Percentiles rank a stretch among this genome's conserved stretches.
Conservation (phyloP, 2,797 vertebrate genomes). For the Ptychadena robeensis region DNA sequence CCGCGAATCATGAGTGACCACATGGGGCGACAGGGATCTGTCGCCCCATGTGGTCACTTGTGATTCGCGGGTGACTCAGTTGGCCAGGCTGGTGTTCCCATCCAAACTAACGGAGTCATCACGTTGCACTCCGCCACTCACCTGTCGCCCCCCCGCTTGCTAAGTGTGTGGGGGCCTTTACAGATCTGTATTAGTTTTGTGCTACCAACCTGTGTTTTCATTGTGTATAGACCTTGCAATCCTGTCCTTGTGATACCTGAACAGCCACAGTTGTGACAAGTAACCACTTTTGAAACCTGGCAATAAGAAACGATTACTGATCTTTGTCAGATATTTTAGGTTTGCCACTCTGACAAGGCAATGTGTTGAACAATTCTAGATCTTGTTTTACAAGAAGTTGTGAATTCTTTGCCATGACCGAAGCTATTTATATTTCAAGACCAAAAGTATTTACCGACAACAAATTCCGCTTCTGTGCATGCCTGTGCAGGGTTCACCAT, state of each 20-base stretch:
- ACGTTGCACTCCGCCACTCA: too few relatives aligned
- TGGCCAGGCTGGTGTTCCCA: too few relatives aligned
- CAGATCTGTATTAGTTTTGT: background rate
- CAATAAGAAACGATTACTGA: background rate
- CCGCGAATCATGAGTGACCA: too few relatives aligned
- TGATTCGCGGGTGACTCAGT: too few relatives aligned
- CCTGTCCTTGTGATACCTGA: background rate
- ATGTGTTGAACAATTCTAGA: background rate
- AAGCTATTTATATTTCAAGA: background rate
- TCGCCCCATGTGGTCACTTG: too few relatives aligned
- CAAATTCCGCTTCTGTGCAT: slow-evolving; percentile 61
- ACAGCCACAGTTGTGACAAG: background rate
- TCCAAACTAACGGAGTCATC: too few relatives aligned
- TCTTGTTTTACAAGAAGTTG: background rate
- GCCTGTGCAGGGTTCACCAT: slow-evolving; percentile 39
- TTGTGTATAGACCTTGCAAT: slow-evolving; percentile 10
- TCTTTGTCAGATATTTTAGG: background rate
- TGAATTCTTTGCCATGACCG: background rate
- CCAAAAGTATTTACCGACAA: slow-evolving; percentile 12
- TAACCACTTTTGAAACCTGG: background rate
- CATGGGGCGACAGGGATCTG: too few relatives aligned
- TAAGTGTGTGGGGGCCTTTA: too few relatives aligned
- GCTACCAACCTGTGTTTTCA: slow-evolving; percentile 46
- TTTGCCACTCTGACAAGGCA: background rate
- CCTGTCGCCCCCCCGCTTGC: too few relatives aligned